Evolutionary conservation across 2,797 vertebrate species (phyloP).

Genomic region (Notolepis coatsorum): DNA sequence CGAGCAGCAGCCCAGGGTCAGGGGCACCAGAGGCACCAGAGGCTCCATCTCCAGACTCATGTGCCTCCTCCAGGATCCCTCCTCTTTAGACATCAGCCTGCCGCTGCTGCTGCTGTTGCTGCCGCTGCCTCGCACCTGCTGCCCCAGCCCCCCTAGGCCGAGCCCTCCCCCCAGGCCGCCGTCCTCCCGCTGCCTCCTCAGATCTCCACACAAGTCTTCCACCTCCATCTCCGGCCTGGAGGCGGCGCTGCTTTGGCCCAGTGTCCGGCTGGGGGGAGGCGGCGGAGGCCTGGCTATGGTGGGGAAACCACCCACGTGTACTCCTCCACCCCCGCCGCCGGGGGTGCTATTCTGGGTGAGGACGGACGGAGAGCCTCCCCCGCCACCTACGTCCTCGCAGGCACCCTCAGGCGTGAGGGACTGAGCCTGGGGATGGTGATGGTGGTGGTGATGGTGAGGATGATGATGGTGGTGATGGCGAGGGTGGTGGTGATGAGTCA

Average conservation of each 20-base stretch:
- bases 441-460: constrained; percentile 42
- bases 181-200: constrained; percentile 78
- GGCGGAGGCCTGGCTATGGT: constrained; percentile 75
- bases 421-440: constrained; percentile 46
- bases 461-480: constrained; percentile 62
- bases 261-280: constrained; percentile 86
- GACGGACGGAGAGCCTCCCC: constrained; percentile 72
- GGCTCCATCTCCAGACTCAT: constrained; percentile 91
- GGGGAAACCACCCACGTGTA: constrained; percentile 67
- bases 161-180: constrained; percentile 63
- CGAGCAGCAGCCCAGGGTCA: constrained; percentile 61
- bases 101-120: constrained; percentile 35
- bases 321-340: constrained; percentile 75
- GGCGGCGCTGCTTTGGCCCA: constrained; percentile 69
- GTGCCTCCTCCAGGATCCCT: constrained; percentile 90
- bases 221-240: constrained; percentile 49
- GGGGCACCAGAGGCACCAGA: constrained; percentile 76
- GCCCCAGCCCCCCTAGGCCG: constrained; percentile 9
- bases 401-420: constrained; percentile 79
- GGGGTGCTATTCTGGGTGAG: constrained; percentile 81
- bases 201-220: constrained; percentile 74
- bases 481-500: constrained; percentile 60
- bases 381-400: constrained; percentile 71
- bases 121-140: constrained; percentile 29
- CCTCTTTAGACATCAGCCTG: constrained; percentile 82